Base-by-base conservation (phyloP, 2,888 invertebrate species). In the Hirtodrosophila histrioides region DNA sequence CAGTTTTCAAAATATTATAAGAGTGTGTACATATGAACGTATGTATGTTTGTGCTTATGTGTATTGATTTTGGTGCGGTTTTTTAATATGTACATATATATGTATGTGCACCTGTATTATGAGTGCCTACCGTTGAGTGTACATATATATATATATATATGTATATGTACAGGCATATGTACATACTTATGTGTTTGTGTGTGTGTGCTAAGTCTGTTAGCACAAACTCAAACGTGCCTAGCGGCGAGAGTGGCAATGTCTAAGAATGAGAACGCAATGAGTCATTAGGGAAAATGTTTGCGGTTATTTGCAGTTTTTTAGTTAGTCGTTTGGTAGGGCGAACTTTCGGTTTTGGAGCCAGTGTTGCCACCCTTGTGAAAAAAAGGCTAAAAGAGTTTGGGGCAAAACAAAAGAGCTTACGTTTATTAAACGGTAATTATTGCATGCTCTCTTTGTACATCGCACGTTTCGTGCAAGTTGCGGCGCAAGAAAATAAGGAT, bases 281-380 rank as follows among this genome's bases (percentile, higher is more conserved):
- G 48, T 73, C 69, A 74, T 69, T 60, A 54, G 49, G 37, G 33
- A 50, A 64, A 60, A 53, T 56, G 60, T 71, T 71, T 67, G 67
- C 31, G 67, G 65, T 43, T 62, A 67, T 62, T 46, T 64, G 29
- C 45, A 45, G 46, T 43, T 33, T 29, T 53, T 58, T n/a, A 23
- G 6, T 31, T 31, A 7, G 27, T 41, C 41, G n/a, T 41, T 4
- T 12, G 10, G 4, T 4, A 31, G 39, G 33, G 31, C 40, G 40
- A 8, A 9, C 4, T 23, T 17, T 17, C 17, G 12, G 12, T 17
- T 39, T 17, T 39, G 17, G 17, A 3, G 17, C 8, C 9, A 31
- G 31, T 31, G 31, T 5, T 31, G 31, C 9, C 31, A 31, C 31
- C 7, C 3, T 31, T 31, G 3, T 3, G 7, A 31, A 31, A 31